Conservation (phyloP, 2,888 invertebrate genomes). For the Dasypogon diadema region DNA sequence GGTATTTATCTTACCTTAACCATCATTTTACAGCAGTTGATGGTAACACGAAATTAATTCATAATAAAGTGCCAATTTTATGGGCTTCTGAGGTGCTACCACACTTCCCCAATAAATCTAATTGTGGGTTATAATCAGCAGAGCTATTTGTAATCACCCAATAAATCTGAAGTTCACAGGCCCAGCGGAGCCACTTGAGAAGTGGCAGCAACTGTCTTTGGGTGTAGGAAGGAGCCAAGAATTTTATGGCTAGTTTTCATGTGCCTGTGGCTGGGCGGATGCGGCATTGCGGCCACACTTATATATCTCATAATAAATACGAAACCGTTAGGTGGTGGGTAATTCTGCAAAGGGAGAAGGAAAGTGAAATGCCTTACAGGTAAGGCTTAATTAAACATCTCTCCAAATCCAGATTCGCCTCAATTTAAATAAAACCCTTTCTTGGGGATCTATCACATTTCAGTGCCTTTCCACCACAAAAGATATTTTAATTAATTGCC, state of each 20-base stretch:
- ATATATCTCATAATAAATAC: slow-evolving; percentile 24
- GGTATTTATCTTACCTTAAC: too few species aligned
- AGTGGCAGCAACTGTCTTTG: too few species aligned
- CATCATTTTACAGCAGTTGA: too few species aligned
- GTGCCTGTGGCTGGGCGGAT: background rate
- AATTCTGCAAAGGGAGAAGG: background rate
- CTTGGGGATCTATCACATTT: slow-evolving; percentile 24
- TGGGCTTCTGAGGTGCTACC: slow-evolving; percentile 9
- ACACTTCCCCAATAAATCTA: slow-evolving; percentile 35
- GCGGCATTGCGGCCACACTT: background rate
- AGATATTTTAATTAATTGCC: slow-evolving; percentile 50
- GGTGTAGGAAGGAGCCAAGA: slow-evolving; percentile 12
- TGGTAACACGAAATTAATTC: slow-evolving; percentile 23
- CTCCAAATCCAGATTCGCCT: slow-evolving; percentile 26
- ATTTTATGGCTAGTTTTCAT: slow-evolving; percentile 32
- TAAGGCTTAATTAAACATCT: slow-evolving; percentile 43
- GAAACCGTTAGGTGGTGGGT: background rate
- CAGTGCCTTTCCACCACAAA: slow-evolving; percentile 42
- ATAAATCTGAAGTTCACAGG: slow-evolving; percentile 27
- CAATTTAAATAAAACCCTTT: slow-evolving; percentile 45
- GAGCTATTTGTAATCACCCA: slow-evolving; percentile 36
- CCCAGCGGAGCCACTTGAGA: too few species aligned
- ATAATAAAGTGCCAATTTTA: slow-evolving; percentile 39
- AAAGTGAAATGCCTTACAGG: slow-evolving; percentile 37
- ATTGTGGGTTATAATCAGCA: slow-evolving; percentile 15